phyloP scores from a whole-genome alignment of 92 coral and sea anemone species.

The Epizoanthus rinbou region DNA sequence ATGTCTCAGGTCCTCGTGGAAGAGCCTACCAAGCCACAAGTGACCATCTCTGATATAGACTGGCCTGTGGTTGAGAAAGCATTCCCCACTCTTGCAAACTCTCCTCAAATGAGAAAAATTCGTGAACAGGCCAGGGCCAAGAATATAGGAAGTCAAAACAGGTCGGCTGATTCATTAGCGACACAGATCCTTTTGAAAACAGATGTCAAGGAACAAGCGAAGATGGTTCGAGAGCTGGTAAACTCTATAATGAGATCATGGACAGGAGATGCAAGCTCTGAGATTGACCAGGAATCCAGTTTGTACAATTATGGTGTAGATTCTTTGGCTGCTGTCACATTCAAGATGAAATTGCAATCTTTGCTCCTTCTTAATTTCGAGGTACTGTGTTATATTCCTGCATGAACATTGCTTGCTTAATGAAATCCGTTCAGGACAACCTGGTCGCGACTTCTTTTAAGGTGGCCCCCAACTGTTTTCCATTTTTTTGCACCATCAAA shows the following conservation, averaged over 20 bases:
- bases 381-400: slow-evolving; percentile 39
- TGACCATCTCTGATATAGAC: slow-evolving; percentile 45
- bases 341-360: slow-evolving; percentile 68
- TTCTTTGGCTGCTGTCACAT: slow-evolving; percentile 68
- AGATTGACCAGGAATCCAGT: slow-evolving; percentile 67
- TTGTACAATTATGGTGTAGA: slow-evolving; percentile 81
- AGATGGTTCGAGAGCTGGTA: slow-evolving; percentile 58
- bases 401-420: too few species aligned
- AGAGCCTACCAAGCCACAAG: slow-evolving; percentile 52
- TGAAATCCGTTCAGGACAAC: too few species aligned
- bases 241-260: slow-evolving; percentile 49
- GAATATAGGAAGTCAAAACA: neutral
- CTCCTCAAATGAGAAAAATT: slow-evolving; percentile 30
- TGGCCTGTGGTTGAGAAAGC: slow-evolving; percentile 52
- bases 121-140: slow-evolving; percentile 21
- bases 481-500: too few species aligned
- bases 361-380: slow-evolving; percentile 74
- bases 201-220: slow-evolving; percentile 48
- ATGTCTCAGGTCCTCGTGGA: slow-evolving; percentile 43
- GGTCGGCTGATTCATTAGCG: slow-evolving; percentile 42
- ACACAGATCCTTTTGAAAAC: slow-evolving; percentile 46
- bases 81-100: slow-evolving; percentile 15
- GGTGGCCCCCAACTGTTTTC: too few species aligned
- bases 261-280: slow-evolving; percentile 56
- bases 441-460: too few species aligned